Percentiles rank a stretch among this genome's conserved stretches.
These are phyloP conservation scores for Philereme vetulata DNA, from an alignment of 2,888 invertebrate species.

Conservation along the genomic window DNA sequence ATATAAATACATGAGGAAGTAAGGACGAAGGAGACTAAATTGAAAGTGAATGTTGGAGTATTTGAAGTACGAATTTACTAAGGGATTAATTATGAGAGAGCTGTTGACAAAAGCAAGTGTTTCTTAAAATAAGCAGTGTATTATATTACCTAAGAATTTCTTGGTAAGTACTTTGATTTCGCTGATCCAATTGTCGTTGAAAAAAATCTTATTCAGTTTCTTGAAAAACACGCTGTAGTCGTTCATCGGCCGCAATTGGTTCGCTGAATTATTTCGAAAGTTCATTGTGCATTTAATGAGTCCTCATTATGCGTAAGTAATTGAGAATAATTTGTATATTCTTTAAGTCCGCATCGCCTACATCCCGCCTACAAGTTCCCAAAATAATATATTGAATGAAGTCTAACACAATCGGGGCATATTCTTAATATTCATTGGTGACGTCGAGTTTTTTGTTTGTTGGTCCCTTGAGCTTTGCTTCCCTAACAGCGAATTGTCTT, in stretches of 20 bases:
- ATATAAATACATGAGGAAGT: too few species aligned
- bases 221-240: slow-evolving; percentile 1
- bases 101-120: too few species aligned
- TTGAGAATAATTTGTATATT: slow-evolving; percentile 49
- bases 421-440: background rate
- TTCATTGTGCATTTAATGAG: slow-evolving; percentile 56
- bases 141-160: too few species aligned
- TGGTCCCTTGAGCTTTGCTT: background rate
- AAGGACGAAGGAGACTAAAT: too few species aligned
- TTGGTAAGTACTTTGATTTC: too few species aligned
- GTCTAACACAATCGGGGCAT: slow-evolving; percentile 12
- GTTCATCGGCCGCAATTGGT: slow-evolving; percentile 37
- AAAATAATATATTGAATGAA: slow-evolving; percentile 17
- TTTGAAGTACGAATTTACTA: too few species aligned
- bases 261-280: slow-evolving; percentile 43
- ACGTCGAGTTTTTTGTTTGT: background rate
- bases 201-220: background rate
- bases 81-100: too few species aligned
- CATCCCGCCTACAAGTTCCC: slow-evolving; percentile 52
- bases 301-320: slow-evolving; percentile 51
- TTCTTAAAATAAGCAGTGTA: too few species aligned
- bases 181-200: too few species aligned
- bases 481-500: background rate
- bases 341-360: slow-evolving; percentile 53
- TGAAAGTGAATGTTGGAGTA: too few species aligned